A percentile compares a stretch with the other conserved stretches of the same genome.
Evolutionary conservation across 2,888 invertebrate genomes (phyloP).

Genomic region (Allacma fusca): DNA sequence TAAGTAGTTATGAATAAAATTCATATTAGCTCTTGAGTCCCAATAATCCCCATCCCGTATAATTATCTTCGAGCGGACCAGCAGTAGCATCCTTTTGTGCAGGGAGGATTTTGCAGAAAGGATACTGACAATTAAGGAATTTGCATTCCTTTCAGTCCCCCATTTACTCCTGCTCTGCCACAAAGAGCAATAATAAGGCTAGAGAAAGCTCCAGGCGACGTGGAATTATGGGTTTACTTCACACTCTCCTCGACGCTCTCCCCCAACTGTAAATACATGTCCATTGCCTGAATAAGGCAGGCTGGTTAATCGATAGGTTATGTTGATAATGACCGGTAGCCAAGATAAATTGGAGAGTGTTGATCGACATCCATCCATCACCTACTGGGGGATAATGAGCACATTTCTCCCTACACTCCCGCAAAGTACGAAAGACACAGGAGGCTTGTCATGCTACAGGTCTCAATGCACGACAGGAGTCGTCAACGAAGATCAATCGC

Average conservation of each 20-base stretch:
- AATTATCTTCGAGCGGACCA: neutral
- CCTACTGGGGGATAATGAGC: constrained; percentile 34
- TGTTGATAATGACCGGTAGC: constrained; percentile 40
- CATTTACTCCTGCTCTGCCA: neutral
- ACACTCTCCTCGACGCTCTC: neutral
- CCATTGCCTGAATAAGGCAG: neutral
- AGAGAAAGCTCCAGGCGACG: neutral
- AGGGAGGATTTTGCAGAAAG: neutral
- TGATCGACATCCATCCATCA: constrained; percentile 43
- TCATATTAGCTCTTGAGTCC: neutral
- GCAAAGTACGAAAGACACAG: neutral
- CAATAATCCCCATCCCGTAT: neutral
- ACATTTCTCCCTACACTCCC: neutral
- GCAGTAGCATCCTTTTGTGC: neutral
- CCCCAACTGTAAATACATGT: neutral
- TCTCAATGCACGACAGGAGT: neutral
- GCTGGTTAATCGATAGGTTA: constrained; percentile 19
- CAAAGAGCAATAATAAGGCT: neutral
- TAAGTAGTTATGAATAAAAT: neutral
- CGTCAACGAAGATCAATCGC: neutral
- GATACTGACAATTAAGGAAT: neutral
- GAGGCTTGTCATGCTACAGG: neutral
- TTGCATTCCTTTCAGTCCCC: neutral
- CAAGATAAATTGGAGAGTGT: constrained; percentile 34
- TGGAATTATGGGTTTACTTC: neutral